Evolutionary conservation across 2,797 vertebrate genomes (phyloP).

Genomic region (Mormyrops attenuatus): DNA sequence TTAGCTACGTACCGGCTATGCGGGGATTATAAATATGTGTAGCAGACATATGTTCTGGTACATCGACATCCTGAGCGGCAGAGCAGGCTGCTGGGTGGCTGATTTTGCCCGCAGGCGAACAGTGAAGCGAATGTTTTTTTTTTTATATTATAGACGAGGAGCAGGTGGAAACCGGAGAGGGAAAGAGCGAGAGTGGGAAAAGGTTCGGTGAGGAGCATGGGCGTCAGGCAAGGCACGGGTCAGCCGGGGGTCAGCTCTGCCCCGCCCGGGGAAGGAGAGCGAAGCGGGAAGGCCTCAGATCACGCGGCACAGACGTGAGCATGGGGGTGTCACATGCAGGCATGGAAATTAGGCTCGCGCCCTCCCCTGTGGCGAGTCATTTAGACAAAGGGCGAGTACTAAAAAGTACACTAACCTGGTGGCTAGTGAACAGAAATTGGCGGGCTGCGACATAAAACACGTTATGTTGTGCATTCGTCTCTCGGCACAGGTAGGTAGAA

Average conservation of each 20-base stretch:
- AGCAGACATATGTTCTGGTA: background rate
- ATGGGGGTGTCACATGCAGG: background rate
- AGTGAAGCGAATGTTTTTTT: background rate
- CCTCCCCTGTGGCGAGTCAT: background rate
- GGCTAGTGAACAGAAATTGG: background rate
- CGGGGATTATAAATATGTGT: constrained; percentile 7
- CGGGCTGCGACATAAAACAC: background rate
- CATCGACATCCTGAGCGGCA: background rate
- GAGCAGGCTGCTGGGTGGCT: background rate
- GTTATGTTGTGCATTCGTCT: background rate
- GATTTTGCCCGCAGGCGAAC: constrained; percentile 11
- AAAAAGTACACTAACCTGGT: background rate
- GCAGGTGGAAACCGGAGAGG: background rate
- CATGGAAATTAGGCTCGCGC: background rate
- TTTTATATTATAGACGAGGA: background rate
- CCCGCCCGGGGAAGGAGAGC: background rate
- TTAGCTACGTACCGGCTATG: background rate
- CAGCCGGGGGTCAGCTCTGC: background rate
- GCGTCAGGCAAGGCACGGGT: background rate
- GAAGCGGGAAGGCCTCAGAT: background rate
- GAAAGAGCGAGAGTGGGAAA: background rate
- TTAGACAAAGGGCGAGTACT: background rate
- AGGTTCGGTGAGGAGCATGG: background rate
- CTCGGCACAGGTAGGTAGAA: background rate
- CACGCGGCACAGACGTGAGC: background rate